These are phyloP conservation scores for Odontothrips loti DNA, from an alignment of 2,888 invertebrate genomes.

Conservation along the genomic window DNA sequence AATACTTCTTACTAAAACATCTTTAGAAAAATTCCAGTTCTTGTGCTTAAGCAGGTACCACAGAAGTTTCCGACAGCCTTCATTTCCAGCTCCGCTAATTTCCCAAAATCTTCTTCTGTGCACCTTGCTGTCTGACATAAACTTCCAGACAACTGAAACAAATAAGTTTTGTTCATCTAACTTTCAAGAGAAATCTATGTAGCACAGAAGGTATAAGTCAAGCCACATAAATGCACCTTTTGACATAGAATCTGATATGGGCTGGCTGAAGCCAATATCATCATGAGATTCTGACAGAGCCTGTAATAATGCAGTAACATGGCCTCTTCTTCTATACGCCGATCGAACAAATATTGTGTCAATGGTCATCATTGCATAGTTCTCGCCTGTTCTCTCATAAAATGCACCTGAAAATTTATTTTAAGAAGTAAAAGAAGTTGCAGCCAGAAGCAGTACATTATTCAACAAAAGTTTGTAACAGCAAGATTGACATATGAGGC, in stretches of 20 bases:
- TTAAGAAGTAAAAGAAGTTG: not conserved
- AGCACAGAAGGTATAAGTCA: too few relatives aligned
- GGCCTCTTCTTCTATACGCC: conserved; percentile 43
- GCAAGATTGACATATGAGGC: not conserved
- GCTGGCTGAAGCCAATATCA: conserved; percentile 45
- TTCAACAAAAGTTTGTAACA: not conserved
- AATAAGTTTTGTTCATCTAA: not conserved
- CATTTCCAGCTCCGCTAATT: conserved; percentile 43
- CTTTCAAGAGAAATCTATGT: too few relatives aligned
- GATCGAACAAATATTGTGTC: conserved; percentile 45
- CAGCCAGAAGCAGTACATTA: too few relatives aligned
- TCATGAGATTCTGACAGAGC: conserved; percentile 42
- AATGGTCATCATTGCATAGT: conserved; percentile 44
- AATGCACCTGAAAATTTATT: conserved; percentile 41
- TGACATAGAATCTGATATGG: conserved; percentile 45
- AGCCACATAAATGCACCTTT: conserved; percentile 42
- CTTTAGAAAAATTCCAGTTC: not conserved
- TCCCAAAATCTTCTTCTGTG: conserved; percentile 45
- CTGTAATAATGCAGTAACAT: conserved; percentile 42
- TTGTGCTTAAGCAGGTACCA: conserved; percentile 39
- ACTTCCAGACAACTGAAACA: conserved; percentile 43
- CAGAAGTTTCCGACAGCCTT: conserved; percentile 42
- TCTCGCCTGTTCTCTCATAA: conserved; percentile 40
- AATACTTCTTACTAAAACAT: too few relatives aligned
- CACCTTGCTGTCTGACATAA: conserved; percentile 41